phyloP scores from a whole-genome alignment of 2,888 invertebrate species.

The Ochropleura plecta region DNA sequence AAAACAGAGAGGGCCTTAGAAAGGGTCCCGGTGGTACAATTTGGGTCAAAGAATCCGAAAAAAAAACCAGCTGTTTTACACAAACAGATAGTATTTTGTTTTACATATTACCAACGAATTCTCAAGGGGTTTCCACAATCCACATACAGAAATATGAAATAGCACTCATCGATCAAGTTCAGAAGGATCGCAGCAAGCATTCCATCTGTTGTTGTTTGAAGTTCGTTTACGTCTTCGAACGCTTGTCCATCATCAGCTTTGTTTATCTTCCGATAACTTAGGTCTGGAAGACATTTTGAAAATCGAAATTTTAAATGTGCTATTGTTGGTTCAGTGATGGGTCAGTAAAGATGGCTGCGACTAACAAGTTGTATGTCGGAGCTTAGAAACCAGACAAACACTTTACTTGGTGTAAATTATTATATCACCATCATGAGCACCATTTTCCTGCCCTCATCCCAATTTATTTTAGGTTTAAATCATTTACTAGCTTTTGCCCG shows the following conservation, averaged over 20 bases:
- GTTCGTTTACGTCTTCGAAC: slow-evolving; percentile 34
- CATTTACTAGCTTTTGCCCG: no score
- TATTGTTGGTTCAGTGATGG: background rate
- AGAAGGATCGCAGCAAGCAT: slow-evolving; percentile 48
- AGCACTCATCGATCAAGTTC: slow-evolving; percentile 46
- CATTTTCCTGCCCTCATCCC: no score
- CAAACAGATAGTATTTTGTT: background rate
- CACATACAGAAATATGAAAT: slow-evolving; percentile 45
- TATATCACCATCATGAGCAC: no score
- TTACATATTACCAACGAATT: background rate
- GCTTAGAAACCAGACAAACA: background rate
- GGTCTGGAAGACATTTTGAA: slow-evolving; percentile 53
- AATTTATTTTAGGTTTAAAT: no score
- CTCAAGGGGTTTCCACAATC: slow-evolving; percentile 10
- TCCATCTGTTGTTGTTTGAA: slow-evolving; percentile 57
- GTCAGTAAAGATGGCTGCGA: background rate
- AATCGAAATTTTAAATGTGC: slow-evolving; percentile 4
- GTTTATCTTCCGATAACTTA: slow-evolving; percentile 61
- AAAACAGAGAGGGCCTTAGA: no score
- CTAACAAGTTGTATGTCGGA: background rate
- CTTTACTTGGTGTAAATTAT: background rate
- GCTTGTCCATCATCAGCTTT: slow-evolving; percentile 61
- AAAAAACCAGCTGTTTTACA: background rate
- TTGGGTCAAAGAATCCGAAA: background rate
- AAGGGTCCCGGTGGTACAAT: no score